Percentiles rank a stretch among this genome's conserved stretches.
These are phyloP conservation scores for Hemicentrotus pulcherrimus DNA, from an alignment of 35 echinoderm and acorn worm genomes.

Conservation along the genomic window DNA sequence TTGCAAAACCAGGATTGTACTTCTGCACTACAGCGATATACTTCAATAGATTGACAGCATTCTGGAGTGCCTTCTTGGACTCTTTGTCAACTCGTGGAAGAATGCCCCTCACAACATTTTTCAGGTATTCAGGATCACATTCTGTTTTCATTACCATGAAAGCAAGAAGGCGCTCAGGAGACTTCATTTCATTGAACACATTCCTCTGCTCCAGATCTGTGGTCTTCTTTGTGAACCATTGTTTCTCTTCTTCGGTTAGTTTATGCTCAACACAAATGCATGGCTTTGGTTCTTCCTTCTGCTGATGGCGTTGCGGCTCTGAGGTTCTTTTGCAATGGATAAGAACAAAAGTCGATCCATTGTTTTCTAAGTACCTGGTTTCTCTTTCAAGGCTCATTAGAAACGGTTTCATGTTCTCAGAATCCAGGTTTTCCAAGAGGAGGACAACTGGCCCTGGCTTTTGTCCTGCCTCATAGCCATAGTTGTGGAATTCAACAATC, in stretches of 20 bases:
- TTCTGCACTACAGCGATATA: constrained; percentile 56
- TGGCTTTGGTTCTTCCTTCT: not conserved
- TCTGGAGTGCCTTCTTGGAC: not conserved
- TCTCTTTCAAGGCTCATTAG: constrained; percentile 42
- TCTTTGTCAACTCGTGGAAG: constrained; percentile 15
- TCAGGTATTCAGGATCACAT: constrained; percentile 64
- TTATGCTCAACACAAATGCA: constrained; percentile 51
- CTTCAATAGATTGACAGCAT: constrained; percentile 48
- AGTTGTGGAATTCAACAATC: constrained; percentile 47
- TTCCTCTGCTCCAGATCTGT: constrained; percentile 52
- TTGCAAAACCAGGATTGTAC: constrained; percentile 45
- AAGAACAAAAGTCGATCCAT: constrained; percentile 46
- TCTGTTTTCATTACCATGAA: constrained; percentile 85
- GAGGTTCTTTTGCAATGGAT: constrained; percentile 54
- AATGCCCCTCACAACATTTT: constrained; percentile 50
- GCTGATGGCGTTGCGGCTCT: not conserved
- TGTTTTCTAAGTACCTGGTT: constrained; percentile 35
- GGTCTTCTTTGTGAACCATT: constrained; percentile 63
- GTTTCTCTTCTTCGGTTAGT: constrained; percentile 36
- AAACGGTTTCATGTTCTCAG: constrained; percentile 41
- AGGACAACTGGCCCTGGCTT: constrained; percentile 35
- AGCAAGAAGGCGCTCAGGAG: constrained; percentile 59
- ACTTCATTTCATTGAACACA: not conserved
- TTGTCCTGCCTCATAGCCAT: constrained; percentile 46
- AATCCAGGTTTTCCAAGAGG: constrained; percentile 42